Evolutionary conservation across 2,888 invertebrate genomes (phyloP).

Genomic region (Selenia dentaria): DNA sequence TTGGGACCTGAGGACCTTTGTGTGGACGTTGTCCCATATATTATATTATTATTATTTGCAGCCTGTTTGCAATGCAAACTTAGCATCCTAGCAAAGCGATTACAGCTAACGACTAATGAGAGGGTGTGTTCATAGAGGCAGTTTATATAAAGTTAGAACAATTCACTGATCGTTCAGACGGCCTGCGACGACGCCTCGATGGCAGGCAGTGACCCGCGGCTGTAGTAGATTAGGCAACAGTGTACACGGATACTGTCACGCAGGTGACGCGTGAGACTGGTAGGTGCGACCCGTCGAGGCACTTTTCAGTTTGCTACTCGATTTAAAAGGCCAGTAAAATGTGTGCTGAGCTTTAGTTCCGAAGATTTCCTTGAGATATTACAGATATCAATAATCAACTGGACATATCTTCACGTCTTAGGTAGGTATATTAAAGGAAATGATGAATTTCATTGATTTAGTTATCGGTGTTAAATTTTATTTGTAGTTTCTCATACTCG

Average conservation of each 20-base stretch:
- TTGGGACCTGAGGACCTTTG: too few relatives aligned
- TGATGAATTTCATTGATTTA: too few relatives aligned
- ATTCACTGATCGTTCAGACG: conserved; percentile 44
- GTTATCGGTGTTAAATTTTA: too few relatives aligned
- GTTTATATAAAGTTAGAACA: too few relatives aligned
- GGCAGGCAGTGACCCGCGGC: conserved; percentile 43
- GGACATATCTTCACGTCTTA: too few relatives aligned
- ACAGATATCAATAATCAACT: too few relatives aligned
- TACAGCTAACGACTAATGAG: conserved; percentile 8
- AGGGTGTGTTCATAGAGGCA: conserved; percentile 19
- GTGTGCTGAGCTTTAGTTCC: not conserved
- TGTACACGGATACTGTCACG: conserved; percentile 36
- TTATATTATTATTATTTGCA: too few relatives aligned
- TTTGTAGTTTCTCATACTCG: too few relatives aligned
- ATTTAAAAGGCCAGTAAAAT: not conserved
- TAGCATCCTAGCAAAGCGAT: not conserved
- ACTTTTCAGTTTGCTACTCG: not conserved
- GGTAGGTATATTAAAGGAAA: too few relatives aligned
- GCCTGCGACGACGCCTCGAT: not conserved
- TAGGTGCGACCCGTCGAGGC: not conserved
- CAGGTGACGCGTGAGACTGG: conserved; percentile 24
- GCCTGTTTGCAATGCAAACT: too few relatives aligned
- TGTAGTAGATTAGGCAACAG: conserved; percentile 27
- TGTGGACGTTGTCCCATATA: too few relatives aligned
- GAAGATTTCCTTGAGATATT: too few relatives aligned